These are phyloP conservation scores for Drosophila parthenogenetica DNA, from an alignment of 2,888 invertebrate species.

Conservation along the genomic window DNA sequence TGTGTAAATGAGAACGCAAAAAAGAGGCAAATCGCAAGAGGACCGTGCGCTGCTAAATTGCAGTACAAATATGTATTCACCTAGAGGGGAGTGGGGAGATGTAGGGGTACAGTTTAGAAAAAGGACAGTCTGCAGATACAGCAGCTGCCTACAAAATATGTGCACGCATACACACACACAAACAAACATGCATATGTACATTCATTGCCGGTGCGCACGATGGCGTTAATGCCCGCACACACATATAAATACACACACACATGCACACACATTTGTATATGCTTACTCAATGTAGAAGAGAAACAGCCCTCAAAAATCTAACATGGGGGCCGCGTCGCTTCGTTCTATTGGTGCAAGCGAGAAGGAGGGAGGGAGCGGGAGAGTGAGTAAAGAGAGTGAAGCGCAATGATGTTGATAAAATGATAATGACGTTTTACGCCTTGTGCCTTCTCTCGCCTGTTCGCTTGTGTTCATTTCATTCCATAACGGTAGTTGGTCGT, in stretches of 20 bases:
- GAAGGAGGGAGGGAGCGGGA: constrained; percentile 21
- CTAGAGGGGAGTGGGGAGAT: constrained; percentile 20
- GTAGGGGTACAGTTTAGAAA: constrained; percentile 74
- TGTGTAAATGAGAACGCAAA: constrained; percentile 80
- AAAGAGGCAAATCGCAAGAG: constrained; percentile 82
- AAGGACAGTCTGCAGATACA: constrained; percentile 72
- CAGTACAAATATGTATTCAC: constrained; percentile 81
- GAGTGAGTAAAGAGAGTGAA: constrained; percentile 15
- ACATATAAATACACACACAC: constrained; percentile 10
- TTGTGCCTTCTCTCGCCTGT: constrained; percentile 23
- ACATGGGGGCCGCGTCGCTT: constrained; percentile 23
- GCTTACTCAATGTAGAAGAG: constrained; percentile 15
- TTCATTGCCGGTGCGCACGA: constrained; percentile 27
- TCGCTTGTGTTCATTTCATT: constrained; percentile 32
- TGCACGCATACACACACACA: constrained; percentile 1
- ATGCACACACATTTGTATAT: constrained; percentile 6
- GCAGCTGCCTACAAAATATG: constrained; percentile 51
- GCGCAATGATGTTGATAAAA: constrained; percentile 52
- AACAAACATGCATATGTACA: background rate
- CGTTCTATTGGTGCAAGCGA: constrained; percentile 55
- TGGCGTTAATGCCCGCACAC: constrained; percentile 44
- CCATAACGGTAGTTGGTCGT: constrained; percentile 62
- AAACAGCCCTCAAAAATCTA: constrained; percentile 51
- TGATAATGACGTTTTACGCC: constrained; percentile 65
- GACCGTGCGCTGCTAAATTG: constrained; percentile 80